A percentile compares a stretch with the other conserved stretches of the same genome.
Conservation (phyloP, 2,888 invertebrate species). For the Terebella lapidaria region DNA sequence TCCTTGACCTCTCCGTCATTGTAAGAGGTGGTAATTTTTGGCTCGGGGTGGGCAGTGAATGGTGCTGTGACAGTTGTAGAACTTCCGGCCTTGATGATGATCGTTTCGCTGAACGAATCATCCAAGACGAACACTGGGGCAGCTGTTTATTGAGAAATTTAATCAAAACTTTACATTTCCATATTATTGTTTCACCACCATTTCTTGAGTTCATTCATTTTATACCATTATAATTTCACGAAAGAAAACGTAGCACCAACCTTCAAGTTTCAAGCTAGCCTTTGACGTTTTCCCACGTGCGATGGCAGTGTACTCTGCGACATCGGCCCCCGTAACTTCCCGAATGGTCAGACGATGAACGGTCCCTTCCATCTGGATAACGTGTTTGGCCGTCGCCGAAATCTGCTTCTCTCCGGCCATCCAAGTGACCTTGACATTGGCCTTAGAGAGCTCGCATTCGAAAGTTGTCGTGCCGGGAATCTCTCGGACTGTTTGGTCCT, state of each 20-base stretch:
- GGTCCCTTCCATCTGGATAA: conserved; percentile 19
- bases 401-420: conserved; percentile 39
- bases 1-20: conserved; percentile 22
- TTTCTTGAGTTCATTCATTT: too few relatives aligned
- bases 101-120: conserved; percentile 22
- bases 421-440: conserved; percentile 42
- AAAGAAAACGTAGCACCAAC: too few relatives aligned
- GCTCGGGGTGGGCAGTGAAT: conserved; percentile 27
- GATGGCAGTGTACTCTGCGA: conserved; percentile 39
- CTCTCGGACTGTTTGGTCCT: conserved; percentile 40
- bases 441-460: conserved; percentile 41
- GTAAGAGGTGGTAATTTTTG: conserved; percentile 21
- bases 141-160: conserved; percentile 11
- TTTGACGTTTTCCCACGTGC: conserved; percentile 42
- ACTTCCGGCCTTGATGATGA: conserved; percentile 27
- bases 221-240: too few relatives aligned
- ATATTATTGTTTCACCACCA: too few relatives aligned
- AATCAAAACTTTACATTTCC: not conserved
- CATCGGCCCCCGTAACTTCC: conserved; percentile 33
- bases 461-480: conserved; percentile 39
- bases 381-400: conserved; percentile 9
- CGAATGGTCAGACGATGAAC: conserved; percentile 35
- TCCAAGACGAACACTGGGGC: conserved; percentile 24
- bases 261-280: conserved; percentile 46
- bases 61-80: conserved; percentile 25